phyloP scores from a whole-genome alignment of 1,140 invertebrate species.

The Nasonia longicornis region DNA sequence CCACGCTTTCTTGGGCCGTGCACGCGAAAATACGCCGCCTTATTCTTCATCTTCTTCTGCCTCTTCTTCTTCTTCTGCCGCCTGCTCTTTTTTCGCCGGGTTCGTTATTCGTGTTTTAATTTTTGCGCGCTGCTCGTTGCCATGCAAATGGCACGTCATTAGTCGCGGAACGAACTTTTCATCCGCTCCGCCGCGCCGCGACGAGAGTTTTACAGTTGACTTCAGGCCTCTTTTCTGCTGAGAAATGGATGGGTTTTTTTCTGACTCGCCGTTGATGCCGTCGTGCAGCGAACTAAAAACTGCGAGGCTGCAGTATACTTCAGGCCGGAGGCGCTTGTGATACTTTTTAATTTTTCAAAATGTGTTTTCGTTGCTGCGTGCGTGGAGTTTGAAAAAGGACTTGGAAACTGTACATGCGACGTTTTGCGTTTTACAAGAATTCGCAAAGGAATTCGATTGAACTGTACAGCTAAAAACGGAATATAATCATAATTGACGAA shows the following conservation, averaged over 20 bases:
- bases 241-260: background rate
- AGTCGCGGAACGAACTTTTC: conserved; percentile 2
- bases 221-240: background rate
- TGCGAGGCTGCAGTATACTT: background rate
- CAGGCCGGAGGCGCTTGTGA: background rate
- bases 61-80: background rate
- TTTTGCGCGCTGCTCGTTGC: background rate
- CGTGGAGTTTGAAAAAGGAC: no score
- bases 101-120: background rate
- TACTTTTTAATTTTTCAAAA: background rate
- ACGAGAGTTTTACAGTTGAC: background rate
- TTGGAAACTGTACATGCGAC: no score
- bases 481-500: background rate
- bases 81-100: background rate
- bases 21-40: background rate
- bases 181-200: background rate
- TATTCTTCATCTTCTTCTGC: background rate
- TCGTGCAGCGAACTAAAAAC: background rate
- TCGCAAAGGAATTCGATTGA: no score
- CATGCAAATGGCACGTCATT: background rate
- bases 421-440: no score
- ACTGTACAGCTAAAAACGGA: background rate
- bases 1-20: background rate
- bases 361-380: background rate
- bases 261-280: background rate